Percentiles rank a stretch among this genome's conserved stretches.
phyloP scores from a whole-genome alignment of 1,140 invertebrate species.

The Drosophila leontia region DNA sequence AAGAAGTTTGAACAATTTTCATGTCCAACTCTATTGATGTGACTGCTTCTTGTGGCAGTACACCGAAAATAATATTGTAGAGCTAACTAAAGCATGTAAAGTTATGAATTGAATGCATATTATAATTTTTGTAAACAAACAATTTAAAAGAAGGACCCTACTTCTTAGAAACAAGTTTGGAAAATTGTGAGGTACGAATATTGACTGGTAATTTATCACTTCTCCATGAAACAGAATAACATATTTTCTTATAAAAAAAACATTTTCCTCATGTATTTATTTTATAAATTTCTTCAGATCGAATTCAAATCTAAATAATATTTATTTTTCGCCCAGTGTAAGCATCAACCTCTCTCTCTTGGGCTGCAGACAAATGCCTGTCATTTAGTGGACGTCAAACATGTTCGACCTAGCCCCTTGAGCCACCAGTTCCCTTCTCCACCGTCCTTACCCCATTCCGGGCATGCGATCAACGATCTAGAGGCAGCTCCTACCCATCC shows the following conservation, averaged over 20 bases:
- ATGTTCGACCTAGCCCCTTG: slow-evolving; percentile 59
- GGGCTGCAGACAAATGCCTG: slow-evolving; percentile 72
- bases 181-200: no score
- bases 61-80: slow-evolving; percentile 2
- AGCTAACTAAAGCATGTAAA: not conserved
- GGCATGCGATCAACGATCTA: slow-evolving; percentile 32
- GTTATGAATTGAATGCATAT: no score
- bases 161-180: no score
- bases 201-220: no score
- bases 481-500: slow-evolving; percentile 2
- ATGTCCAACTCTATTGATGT: slow-evolving; percentile 78
- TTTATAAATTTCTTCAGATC: not conserved
- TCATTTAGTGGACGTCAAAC: slow-evolving; percentile 78
- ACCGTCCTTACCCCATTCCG: slow-evolving; percentile 8
- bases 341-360: slow-evolving; percentile 23
- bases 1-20: slow-evolving; percentile 74
- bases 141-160: no score
- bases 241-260: not conserved
- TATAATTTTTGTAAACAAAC: no score
- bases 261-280: not conserved
- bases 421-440: slow-evolving; percentile 17
- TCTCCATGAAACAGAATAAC: no score
- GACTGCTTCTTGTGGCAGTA: slow-evolving; percentile 33
- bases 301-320: not conserved
- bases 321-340: slow-evolving; percentile 4